Percentiles rank a stretch among this genome's conserved stretches.
phyloP scores from a whole-genome alignment of 2,113 vertebrate species.

The Oncorhynchus kisutch region DNA sequence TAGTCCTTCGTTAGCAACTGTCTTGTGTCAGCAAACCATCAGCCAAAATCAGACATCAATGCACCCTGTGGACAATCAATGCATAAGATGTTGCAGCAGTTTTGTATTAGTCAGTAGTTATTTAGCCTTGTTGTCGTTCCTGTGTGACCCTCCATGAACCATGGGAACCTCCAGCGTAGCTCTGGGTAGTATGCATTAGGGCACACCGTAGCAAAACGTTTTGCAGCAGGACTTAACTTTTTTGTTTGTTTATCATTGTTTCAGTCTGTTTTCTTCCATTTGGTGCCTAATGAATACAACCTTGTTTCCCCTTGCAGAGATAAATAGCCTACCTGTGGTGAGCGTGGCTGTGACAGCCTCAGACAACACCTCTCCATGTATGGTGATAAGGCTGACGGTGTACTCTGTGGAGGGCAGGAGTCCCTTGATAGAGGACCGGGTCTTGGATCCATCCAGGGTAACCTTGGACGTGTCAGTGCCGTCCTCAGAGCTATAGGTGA shows the following conservation, averaged over 20 bases:
- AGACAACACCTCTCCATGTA: constrained; percentile 83
- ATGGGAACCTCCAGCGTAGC: too few species aligned
- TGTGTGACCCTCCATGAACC: neutral
- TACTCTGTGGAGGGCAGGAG: constrained; percentile 88
- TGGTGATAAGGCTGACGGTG: constrained; percentile 85
- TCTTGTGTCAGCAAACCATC: constrained; percentile 3
- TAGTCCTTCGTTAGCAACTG: neutral
- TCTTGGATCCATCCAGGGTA: constrained; percentile 83
- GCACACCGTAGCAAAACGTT: too few species aligned
- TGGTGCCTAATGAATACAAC: too few species aligned
- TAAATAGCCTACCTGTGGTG: constrained; percentile 80
- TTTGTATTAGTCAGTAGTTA: neutral
- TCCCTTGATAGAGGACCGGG: constrained; percentile 79
- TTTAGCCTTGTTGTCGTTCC: neutral
- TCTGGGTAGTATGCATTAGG: too few species aligned
- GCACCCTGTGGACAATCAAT: neutral
- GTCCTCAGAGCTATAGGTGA: constrained; percentile 85
- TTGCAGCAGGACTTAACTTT: too few species aligned
- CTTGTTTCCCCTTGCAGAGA: too few species aligned
- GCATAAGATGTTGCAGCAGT: neutral
- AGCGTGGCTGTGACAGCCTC: constrained; percentile 87
- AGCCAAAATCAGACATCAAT: neutral
- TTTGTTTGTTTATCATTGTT: too few species aligned
- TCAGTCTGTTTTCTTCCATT: too few species aligned
- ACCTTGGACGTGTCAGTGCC: constrained; percentile 80